phyloP scores from a whole-genome alignment of 2,797 vertebrate genomes.

The Leptodactylus fallax region DNA sequence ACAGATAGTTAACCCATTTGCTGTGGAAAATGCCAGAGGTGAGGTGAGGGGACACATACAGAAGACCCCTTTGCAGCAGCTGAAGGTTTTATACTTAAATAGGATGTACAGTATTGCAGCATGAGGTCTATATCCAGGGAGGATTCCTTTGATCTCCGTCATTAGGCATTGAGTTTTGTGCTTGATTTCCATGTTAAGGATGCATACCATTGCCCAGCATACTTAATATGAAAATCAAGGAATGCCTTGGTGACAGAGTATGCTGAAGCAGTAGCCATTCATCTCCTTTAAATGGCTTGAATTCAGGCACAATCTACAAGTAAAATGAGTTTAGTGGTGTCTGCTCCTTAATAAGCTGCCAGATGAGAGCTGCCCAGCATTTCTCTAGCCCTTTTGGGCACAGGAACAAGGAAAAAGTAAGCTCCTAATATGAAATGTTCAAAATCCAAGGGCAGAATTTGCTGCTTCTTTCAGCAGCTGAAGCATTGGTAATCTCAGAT shows the following conservation, averaged over 20 bases:
- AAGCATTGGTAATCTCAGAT: slow-evolving; percentile 44
- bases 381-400: slow-evolving; percentile 44
- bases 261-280: slow-evolving; percentile 62
- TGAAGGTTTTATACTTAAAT: slow-evolving; percentile 61
- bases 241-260: slow-evolving; percentile 52
- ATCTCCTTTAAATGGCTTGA: slow-evolving; percentile 61
- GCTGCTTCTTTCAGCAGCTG: slow-evolving; percentile 7
- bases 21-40: slow-evolving; percentile 52
- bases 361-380: slow-evolving; percentile 56
- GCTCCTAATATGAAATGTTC: slow-evolving; percentile 51
- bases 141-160: slow-evolving; percentile 61
- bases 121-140: slow-evolving; percentile 57
- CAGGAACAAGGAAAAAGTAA: slow-evolving; percentile 52
- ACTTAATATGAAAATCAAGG: slow-evolving; percentile 63
- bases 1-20: slow-evolving; percentile 57
- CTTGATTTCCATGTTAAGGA: slow-evolving; percentile 64
- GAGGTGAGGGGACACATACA: slow-evolving; percentile 33
- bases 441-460: slow-evolving; percentile 44
- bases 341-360: slow-evolving; percentile 59
- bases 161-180: slow-evolving; percentile 61
- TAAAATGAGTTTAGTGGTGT: slow-evolving; percentile 63
- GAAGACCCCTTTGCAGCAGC: slow-evolving; percentile 39
- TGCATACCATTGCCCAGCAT: slow-evolving; percentile 61
- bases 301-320: slow-evolving; percentile 60
- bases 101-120: slow-evolving; percentile 57